These are phyloP conservation scores for Luscinia luscinia DNA, from an alignment of 2,797 vertebrate species.

Conservation along the genomic window DNA sequence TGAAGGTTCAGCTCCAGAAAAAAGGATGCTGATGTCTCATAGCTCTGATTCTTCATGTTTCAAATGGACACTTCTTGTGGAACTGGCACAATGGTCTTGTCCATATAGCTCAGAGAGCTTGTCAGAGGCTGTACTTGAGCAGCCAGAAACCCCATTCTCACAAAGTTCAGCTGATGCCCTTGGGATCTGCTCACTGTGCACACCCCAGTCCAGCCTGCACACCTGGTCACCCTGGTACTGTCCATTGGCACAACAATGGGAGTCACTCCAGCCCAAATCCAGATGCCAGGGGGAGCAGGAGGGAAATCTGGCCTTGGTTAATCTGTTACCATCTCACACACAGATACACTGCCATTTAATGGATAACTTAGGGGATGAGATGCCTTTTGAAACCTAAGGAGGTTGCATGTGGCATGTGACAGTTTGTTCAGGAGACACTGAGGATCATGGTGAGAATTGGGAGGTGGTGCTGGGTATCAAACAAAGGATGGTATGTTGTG, in stretches of 20 bases:
- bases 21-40: neutral
- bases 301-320: neutral
- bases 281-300: neutral
- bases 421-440: neutral
- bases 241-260: neutral
- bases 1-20: neutral
- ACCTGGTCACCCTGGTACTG: fast-evolving
- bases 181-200: neutral
- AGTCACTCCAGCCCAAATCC: neutral
- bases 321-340: neutral
- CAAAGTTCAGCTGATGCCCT: neutral
- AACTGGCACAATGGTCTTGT: neutral
- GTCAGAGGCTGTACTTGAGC: neutral
- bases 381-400: neutral
- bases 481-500: neutral
- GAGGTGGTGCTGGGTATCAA: neutral
- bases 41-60: neutral
- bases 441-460: neutral
- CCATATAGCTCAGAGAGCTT: neutral
- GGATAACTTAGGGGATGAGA: neutral
- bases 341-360: neutral
- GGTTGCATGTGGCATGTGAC: neutral
- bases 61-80: neutral
- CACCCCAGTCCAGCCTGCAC: fast-evolving
- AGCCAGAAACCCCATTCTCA: neutral